A percentile compares a stretch with the other conserved stretches of the same genome.
Evolutionary conservation across 2,888 invertebrate genomes (phyloP).

Genomic region (Pachliopta kotzebuea): DNA sequence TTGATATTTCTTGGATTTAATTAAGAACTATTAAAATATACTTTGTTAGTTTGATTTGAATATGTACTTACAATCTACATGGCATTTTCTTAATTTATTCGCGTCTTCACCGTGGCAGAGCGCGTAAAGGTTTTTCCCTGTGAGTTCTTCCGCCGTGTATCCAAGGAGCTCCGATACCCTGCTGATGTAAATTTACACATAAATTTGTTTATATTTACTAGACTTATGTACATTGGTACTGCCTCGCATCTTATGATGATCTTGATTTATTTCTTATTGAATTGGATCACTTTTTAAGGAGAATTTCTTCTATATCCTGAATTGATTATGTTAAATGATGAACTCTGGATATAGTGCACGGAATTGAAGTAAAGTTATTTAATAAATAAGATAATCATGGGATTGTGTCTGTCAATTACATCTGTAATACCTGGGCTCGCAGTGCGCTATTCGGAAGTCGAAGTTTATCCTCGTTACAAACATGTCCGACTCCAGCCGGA

Average conservation of each 20-base stretch:
- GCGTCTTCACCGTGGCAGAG: conserved; percentile 98
- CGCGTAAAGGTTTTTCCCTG: conserved; percentile 95
- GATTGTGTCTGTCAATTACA: conserved; percentile 11
- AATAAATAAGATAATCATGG: conserved; percentile 16
- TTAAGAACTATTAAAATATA: background rate
- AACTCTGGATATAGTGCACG: no score
- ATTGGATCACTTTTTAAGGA: no score
- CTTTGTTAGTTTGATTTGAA: background rate
- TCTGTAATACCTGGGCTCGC: conserved; percentile 92
- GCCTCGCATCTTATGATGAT: background rate
- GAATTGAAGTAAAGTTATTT: no score
- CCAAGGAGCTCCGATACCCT: conserved; percentile 96
- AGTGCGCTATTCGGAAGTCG: conserved; percentile 97
- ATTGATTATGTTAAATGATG: no score
- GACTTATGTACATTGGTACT: background rate
- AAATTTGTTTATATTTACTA: background rate
- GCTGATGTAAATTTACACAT: conserved; percentile 45
- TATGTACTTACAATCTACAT: conserved; percentile 93
- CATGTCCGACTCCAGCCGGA: conserved; percentile 96
- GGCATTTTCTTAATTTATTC: conserved; percentile 95
- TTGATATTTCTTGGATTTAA: background rate
- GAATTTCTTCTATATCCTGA: no score
- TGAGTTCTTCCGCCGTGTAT: conserved; percentile 95
- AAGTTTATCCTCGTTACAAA: conserved; percentile 98
- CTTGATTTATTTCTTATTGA: no score